Base-by-base conservation (phyloP, 2,888 invertebrate species). In the Pheosia gnoma region DNA sequence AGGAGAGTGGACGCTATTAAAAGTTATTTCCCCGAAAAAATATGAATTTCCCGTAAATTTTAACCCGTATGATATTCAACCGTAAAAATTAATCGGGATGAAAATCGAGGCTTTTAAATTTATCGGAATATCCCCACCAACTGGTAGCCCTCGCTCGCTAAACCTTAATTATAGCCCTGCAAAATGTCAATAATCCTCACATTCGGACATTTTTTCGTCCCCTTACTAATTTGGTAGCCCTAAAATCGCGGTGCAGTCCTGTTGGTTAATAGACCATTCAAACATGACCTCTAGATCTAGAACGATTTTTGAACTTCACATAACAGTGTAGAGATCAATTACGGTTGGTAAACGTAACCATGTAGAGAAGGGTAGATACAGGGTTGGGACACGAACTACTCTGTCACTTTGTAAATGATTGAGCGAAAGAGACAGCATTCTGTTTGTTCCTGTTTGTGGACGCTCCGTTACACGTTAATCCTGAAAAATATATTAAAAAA, bases 131-230 rank as follows among this genome's bases (percentile, higher is more conserved):
- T 80, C 85, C 82, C 89, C 88, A 90, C 82, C 86, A 85, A 82
- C 72, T 72, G 71, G 74, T 71, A 59, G 73, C 83, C 86, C 84
- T 83, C 80, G 75, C 82, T 89, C 80, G 75, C 82, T 89, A 89
- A 90, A 84, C 90, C 87, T 90, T 91, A 90, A 92, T 91, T 90
- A 91, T 89, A 83, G 86, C 85, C 82, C 83, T 83, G 85, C 87
- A 82, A 89, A 91, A 90, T 90, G 90, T 91, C 91, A 91, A 91
- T 93, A 91, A 91, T 90, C 86, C 85, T 88, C 86, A 88, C 86
- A 85, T 86, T 88, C 77, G 79, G 82, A 82, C 85, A 86, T 85
- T 90, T 90, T 89, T 89, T 81, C 80, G 84, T 85, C 86, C 91
- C 90, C 86, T 88, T 84, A 84, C 86, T 89, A 90, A 90, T 92